Evolutionary conservation across 1,140 invertebrate genomes (phyloP), one percentile per base, ranked within the genome.

Genomic region (Sycophaga agraensis): DNA sequence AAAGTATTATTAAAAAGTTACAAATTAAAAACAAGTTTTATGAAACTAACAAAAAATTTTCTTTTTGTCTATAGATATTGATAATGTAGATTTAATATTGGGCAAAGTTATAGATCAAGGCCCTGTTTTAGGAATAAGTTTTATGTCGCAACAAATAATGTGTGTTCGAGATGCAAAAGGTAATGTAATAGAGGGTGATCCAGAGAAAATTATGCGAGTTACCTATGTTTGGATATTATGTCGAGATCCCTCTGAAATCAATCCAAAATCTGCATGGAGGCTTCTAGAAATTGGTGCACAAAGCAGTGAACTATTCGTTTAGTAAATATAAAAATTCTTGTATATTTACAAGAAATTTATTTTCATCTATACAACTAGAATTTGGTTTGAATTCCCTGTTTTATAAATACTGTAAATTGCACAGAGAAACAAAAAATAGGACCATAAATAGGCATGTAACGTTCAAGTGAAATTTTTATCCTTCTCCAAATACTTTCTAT

Each of bases 51-150:
- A 16, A 40, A 14, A 22, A 21, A 26, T 16, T 37, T 7, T 17
- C 17, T 48, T 48, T 63, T 45, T 67, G 28, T 34, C 62, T 9
- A 26, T 53, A 81, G 79, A 93, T 79, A 91, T 99, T 62, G 93
- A 94, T 73, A 92, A 97, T 78, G 90, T 99, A 12, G 97, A 99
- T 80, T 78, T 99, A 60, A 87, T 91, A 4, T 96, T 97, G 88
- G 97, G 96, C 1, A 97, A 99, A 83, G 92, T 99, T 66, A 98
- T 99, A 93, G 97, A 99, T 51, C 96, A 99, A 77, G 98, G 98
- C 0, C 98, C 98, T 7, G 95, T 99, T 5, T 79, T 99, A 39
- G 90, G 99, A 4, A 92, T 99, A 50, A 93, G 88, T 62, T 99
- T 99, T 82, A 91, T 92, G 71, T 90, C 94, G 0, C 98, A 99